These are phyloP conservation scores for Copidosoma aretas DNA, from an alignment of 2,888 invertebrate genomes.

Conservation along the genomic window DNA sequence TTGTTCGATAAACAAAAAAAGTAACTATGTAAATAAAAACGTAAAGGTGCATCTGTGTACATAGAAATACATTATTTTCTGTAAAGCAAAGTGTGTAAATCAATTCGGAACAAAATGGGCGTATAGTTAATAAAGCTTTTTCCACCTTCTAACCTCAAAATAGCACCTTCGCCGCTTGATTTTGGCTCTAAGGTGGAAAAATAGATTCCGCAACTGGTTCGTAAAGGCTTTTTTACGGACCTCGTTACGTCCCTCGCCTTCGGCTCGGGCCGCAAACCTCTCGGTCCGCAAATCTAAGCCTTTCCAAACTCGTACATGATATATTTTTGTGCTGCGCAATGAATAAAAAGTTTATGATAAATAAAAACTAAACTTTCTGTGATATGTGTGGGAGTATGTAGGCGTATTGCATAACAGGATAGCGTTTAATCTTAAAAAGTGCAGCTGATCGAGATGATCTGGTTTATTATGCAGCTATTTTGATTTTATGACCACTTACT, in stretches of 20 bases:
- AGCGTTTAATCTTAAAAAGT: neutral
- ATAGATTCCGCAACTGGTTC: too few relatives aligned
- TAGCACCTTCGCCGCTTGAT: too few relatives aligned
- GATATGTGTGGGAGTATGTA: constrained; percentile 25
- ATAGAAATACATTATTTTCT: constrained; percentile 1
- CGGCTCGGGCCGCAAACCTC: too few relatives aligned
- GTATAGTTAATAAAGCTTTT: neutral
- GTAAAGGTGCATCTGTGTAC: constrained; percentile 31
- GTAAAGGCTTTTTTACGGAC: too few relatives aligned
- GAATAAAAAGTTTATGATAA: constrained; percentile 17
- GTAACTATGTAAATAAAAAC: constrained; percentile 30
- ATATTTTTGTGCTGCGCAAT: constrained; percentile 38
- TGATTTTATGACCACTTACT: neutral
- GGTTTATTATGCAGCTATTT: constrained; percentile 21
- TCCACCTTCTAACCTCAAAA: too few relatives aligned
- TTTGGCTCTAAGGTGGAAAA: too few relatives aligned
- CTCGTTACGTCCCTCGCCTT: too few relatives aligned
- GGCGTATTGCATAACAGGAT: neutral
- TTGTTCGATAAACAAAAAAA: constrained; percentile 25
- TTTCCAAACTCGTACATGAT: constrained; percentile 7
- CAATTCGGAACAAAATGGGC: constrained; percentile 8
- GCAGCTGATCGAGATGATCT: constrained; percentile 14
- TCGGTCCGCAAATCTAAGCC: too few relatives aligned
- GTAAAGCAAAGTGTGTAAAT: constrained; percentile 7
- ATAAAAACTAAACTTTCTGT: constrained; percentile 36